phyloP scores from a whole-genome alignment of 92 coral and sea anemone genomes.

The Micromussa lordhowensis region DNA sequence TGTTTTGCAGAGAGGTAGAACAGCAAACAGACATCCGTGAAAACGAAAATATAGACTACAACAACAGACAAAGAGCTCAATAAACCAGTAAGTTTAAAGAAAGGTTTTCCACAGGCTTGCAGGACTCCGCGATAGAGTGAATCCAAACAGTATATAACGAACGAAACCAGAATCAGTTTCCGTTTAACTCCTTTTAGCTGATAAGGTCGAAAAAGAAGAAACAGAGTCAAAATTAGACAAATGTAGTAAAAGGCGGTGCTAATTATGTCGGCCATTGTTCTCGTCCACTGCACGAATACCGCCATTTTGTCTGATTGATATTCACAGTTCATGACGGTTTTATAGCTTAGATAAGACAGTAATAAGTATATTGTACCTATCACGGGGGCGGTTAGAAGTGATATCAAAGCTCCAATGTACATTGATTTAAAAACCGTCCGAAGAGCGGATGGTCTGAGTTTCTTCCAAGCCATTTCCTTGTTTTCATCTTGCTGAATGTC shows the following conservation, averaged over 20 bases:
- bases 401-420: constrained; percentile 33
- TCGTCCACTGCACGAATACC: background rate
- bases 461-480: constrained; percentile 17
- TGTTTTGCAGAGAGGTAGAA: background rate
- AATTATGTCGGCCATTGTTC: background rate
- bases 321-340: background rate
- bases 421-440: constrained; percentile 14
- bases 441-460: constrained; percentile 12
- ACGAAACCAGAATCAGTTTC: background rate
- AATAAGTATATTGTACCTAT: background rate
- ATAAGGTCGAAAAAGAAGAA: constrained; percentile 12
- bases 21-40: background rate
- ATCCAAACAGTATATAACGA: background rate
- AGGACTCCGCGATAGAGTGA: background rate
- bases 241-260: background rate
- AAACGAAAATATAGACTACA: background rate
- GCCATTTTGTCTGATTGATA: background rate
- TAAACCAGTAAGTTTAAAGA: background rate
- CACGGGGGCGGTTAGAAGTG: background rate
- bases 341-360: background rate
- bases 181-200: background rate
- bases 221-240: background rate
- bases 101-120: background rate
- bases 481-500: background rate
- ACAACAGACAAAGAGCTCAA: background rate